These are phyloP conservation scores for Amblyornis subalaris DNA, from an alignment of 2,113 vertebrate genomes.

Conservation along the genomic window DNA sequence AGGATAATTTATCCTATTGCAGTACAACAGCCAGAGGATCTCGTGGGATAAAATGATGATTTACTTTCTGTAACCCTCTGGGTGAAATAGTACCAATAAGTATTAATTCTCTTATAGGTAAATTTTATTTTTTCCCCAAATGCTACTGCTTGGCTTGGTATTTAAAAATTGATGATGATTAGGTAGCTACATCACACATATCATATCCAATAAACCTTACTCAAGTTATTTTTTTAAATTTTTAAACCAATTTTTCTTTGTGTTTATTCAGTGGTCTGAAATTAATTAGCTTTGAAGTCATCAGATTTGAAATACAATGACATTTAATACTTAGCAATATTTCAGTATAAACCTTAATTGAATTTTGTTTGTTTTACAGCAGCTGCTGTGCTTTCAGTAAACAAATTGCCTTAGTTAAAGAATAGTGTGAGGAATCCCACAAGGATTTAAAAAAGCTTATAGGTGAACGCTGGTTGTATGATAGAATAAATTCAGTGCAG, in stretches of 20 bases:
- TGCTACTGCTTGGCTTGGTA: background rate
- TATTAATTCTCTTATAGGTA: background rate
- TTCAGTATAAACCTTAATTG: background rate
- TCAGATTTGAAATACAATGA: background rate
- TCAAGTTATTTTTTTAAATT: background rate
- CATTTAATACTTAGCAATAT: background rate
- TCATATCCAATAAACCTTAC: background rate
- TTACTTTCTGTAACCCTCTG: background rate
- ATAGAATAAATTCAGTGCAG: background rate
- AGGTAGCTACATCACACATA: background rate
- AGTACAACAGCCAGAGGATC: background rate
- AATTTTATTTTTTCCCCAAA: background rate
- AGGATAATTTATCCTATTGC: background rate
- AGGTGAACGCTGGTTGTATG: fast-evolving
- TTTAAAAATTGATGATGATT: background rate
- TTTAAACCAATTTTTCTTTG: background rate
- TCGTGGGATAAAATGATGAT: fast-evolving
- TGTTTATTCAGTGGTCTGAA: background rate
- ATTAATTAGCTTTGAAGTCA: background rate
- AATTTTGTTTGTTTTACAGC: background rate
- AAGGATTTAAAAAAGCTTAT: background rate
- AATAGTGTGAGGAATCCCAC: background rate
- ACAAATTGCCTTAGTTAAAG: background rate
- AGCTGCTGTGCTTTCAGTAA: background rate
- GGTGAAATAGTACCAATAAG: background rate